phyloP scores from a whole-genome alignment of 2,888 invertebrate species.

The Pseudanteris insignis region DNA sequence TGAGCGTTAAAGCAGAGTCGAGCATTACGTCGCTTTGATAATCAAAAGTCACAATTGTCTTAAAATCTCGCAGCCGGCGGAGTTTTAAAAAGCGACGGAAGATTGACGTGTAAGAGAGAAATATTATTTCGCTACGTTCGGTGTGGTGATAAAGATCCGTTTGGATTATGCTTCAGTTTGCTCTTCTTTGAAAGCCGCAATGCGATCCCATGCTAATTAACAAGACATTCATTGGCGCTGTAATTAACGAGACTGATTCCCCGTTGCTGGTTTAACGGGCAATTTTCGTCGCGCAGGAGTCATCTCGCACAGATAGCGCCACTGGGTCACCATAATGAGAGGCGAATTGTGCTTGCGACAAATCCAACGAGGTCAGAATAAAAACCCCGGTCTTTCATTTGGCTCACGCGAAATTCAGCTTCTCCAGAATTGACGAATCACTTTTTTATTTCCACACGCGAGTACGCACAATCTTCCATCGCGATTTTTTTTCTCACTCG shows the following conservation, averaged over 20 bases:
- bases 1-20: slow-evolving; percentile 18
- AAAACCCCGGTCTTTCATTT: slow-evolving; percentile 14
- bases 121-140: slow-evolving; percentile 40
- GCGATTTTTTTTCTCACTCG: not conserved
- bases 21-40: slow-evolving; percentile 31
- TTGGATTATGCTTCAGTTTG: slow-evolving; percentile 55
- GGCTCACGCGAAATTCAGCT: slow-evolving; percentile 3
- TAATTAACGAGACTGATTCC: slow-evolving; percentile 57
- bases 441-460: slow-evolving; percentile 3
- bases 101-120: slow-evolving; percentile 38
- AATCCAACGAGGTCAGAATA: slow-evolving; percentile 17
- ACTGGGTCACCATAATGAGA: slow-evolving; percentile 31
- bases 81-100: slow-evolving; percentile 41
- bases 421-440: slow-evolving; percentile 13
- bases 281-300: slow-evolving; percentile 30
- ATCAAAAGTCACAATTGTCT: slow-evolving; percentile 38
- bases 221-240: slow-evolving; percentile 60
- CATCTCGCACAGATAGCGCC: slow-evolving; percentile 23
- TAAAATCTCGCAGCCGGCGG: slow-evolving; percentile 39
- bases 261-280: slow-evolving; percentile 49
- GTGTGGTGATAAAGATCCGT: slow-evolving; percentile 38
- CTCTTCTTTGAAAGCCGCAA: slow-evolving; percentile 56
- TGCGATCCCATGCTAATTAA: slow-evolving; percentile 62
- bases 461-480: not conserved
- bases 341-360: slow-evolving; percentile 24